phyloP scores from a whole-genome alignment of 1,140 invertebrate species.

The Phortica variegata region DNA sequence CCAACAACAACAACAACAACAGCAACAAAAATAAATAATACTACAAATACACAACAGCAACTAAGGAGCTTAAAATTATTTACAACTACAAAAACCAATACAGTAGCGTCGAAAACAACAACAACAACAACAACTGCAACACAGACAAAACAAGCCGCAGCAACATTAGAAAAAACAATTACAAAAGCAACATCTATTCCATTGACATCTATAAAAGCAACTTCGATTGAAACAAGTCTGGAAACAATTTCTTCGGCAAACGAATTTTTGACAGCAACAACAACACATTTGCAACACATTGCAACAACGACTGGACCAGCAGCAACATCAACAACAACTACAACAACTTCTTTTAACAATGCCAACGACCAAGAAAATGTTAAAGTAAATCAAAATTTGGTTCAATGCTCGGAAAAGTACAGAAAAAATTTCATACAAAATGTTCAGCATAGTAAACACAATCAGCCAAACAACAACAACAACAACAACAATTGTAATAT shows the following conservation, averaged over 20 bases:
- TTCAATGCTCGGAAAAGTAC: no score
- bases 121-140: conserved; percentile 18
- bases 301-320: not conserved
- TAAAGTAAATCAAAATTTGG: no score
- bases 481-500: no score
- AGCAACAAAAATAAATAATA: conserved; percentile 11
- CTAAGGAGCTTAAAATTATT: conserved; percentile 38
- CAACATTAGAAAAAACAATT: no score
- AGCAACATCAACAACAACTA: conserved; percentile 5
- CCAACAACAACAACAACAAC: conserved; percentile 7
- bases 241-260: no score
- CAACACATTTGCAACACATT: not conserved
- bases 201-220: no score
- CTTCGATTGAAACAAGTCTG: no score
- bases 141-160: not conserved
- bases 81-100: conserved; percentile 33
- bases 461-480: not conserved
- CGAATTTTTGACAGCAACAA: no score
- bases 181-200: no score
- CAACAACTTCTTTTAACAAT: not conserved
- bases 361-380: no score
- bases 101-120: conserved; percentile 18
- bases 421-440: no score
- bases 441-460: not conserved
- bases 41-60: conserved; percentile 37